Evolutionary conservation across 2,888 invertebrate species (phyloP).

Genomic region (Matsumyia berberina): DNA sequence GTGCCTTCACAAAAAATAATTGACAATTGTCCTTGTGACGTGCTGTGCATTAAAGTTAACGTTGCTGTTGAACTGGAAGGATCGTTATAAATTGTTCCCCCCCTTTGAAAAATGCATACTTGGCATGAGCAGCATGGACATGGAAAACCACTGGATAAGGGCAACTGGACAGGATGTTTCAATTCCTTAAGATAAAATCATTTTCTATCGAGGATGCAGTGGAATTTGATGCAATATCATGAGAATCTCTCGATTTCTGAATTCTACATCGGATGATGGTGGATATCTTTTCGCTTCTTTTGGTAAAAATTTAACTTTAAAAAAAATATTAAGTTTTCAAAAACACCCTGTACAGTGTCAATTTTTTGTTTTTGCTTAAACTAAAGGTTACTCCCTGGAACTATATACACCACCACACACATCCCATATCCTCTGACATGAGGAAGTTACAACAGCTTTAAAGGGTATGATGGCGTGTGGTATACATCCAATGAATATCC

Average conservation of each 20-base stretch:
- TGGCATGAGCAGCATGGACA: not conserved
- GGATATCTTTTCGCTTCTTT: too few relatives aligned
- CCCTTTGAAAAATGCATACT: not conserved
- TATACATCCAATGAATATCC: conserved; percentile 1
- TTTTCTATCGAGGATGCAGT: too few relatives aligned
- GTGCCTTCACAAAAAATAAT: conserved; percentile 62
- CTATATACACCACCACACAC: not conserved
- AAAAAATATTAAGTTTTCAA: too few relatives aligned
- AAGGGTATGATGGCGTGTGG: conserved; percentile 24
- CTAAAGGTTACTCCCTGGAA: not conserved
- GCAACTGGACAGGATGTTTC: not conserved
- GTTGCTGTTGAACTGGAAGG: not conserved
- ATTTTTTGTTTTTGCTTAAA: not conserved
- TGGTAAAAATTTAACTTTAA: too few relatives aligned
- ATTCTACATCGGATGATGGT: too few relatives aligned
- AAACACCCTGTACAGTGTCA: too few relatives aligned
- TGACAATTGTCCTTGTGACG: conserved; percentile 67
- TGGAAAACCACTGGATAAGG: not conserved
- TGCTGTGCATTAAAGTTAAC: conserved; percentile 9
- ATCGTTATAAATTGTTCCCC: not conserved
- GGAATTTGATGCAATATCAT: too few relatives aligned
- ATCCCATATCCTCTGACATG: too few relatives aligned
- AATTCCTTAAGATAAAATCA: too few relatives aligned
- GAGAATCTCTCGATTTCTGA: too few relatives aligned
- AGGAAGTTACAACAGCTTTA: not conserved